These are phyloP conservation scores for Tricholaema leucomelas DNA, from an alignment of 2,113 vertebrate species.

Conservation along the genomic window DNA sequence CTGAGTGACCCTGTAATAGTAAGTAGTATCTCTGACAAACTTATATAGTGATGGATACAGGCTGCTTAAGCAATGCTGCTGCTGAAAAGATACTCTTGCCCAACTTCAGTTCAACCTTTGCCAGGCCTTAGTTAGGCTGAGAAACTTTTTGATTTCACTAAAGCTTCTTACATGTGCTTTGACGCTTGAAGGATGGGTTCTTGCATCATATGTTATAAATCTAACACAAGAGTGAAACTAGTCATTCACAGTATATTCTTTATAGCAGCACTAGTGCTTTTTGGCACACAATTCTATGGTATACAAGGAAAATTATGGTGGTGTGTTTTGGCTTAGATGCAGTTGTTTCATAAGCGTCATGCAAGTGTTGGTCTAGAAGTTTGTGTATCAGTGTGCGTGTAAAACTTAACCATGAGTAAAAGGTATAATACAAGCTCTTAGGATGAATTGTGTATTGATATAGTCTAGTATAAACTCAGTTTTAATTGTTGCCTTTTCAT, in stretches of 20 bases:
- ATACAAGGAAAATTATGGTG: not conserved
- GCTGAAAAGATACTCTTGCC: not conserved
- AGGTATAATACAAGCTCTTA: not conserved
- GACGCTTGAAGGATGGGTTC: not conserved
- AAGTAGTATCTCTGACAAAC: not conserved
- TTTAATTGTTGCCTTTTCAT: not conserved
- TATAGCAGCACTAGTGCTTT: not conserved
- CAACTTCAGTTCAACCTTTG: not conserved
- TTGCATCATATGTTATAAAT: not conserved
- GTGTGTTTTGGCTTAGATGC: not conserved
- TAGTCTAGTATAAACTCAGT: not conserved
- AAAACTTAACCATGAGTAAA: not conserved
- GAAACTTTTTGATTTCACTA: slow-evolving; percentile 7
- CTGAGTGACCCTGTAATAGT: not conserved
- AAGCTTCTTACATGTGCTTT: slow-evolving; percentile 9
- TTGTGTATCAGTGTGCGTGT: not conserved
- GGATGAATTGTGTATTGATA: not conserved
- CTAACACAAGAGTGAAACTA: not conserved
- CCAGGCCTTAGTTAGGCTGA: not conserved
- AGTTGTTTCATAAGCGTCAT: not conserved
- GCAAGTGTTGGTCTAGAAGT: not conserved
- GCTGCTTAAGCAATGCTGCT: not conserved
- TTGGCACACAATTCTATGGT: not conserved
- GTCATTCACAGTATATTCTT: not conserved
- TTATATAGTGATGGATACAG: not conserved